Percentiles rank a stretch among this genome's conserved stretches.
Conservation (phyloP, 2,888 invertebrate species). For the Argynnis bischoffii region DNA sequence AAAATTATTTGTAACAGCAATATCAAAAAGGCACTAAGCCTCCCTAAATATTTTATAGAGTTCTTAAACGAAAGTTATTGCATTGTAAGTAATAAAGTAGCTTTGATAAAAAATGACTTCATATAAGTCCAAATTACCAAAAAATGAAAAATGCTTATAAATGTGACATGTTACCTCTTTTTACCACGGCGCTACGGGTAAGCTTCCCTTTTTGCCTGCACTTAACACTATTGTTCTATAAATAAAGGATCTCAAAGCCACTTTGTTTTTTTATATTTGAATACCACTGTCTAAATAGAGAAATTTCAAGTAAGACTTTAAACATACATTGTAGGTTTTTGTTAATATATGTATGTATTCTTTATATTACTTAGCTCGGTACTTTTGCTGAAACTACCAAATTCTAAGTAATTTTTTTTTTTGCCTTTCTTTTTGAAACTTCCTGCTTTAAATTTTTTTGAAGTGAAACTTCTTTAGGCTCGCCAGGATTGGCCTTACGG, state of each 20-base stretch:
- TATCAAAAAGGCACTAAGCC: slow-evolving; percentile 42
- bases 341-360: neutral
- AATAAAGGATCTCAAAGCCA: neutral
- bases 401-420: too few relatives aligned
- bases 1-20: slow-evolving; percentile 63
- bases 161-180: neutral
- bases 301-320: neutral
- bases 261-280: neutral
- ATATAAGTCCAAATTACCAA: too few relatives aligned
- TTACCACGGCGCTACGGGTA: neutral
- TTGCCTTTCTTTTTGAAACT: too few relatives aligned
- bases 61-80: neutral
- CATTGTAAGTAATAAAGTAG: too few relatives aligned
- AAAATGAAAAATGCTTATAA: neutral
- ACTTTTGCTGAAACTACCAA: too few relatives aligned
- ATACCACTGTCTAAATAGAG: neutral
- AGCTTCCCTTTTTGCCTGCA: neutral
- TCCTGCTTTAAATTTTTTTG: too few relatives aligned
- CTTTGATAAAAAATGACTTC: too few relatives aligned
- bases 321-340: neutral
- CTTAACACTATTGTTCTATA: slow-evolving; percentile 1
- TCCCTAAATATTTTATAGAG: slow-evolving; percentile 12
- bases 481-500: too few relatives aligned
- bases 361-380: too few relatives aligned
- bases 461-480: too few relatives aligned